Evolutionary conservation across 1,140 invertebrate species (phyloP).

Genomic region (Nasonia giraulti): DNA sequence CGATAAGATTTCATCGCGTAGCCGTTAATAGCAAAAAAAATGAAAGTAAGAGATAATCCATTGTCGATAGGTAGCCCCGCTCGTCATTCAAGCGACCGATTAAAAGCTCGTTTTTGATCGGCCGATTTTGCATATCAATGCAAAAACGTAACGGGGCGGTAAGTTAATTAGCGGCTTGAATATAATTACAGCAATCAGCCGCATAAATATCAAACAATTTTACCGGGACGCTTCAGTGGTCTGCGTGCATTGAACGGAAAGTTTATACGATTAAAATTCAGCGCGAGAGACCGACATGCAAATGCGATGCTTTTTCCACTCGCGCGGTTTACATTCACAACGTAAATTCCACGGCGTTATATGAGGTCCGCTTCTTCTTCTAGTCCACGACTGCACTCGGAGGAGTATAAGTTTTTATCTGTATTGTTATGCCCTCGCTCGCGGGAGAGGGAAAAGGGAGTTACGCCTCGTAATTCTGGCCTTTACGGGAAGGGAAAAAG

Average conservation of each 20-base stretch:
- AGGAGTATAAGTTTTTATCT: conserved; percentile 38
- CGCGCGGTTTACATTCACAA: conserved; percentile 47
- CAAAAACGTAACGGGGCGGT: neutral
- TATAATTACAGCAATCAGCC: neutral
- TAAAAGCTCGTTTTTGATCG: conserved; percentile 3
- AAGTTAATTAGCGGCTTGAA: neutral
- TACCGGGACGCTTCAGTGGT: neutral
- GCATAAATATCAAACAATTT: conserved; percentile 12
- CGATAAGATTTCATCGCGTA: neutral
- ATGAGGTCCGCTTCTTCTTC: conserved; percentile 20
- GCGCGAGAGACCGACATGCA: conserved; percentile 60
- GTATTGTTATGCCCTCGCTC: conserved; percentile 11
- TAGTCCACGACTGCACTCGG: neutral
- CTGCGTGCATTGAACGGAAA: neutral
- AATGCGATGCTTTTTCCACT: conserved; percentile 62
- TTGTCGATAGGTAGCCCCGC: neutral
- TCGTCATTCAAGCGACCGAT: neutral
- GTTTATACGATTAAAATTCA: conserved; percentile 63
- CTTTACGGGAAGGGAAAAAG: conserved; percentile 29
- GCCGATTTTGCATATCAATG: neutral
- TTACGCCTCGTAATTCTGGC: conserved; percentile 3
- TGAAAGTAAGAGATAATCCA: neutral
- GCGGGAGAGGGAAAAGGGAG: too few relatives aligned
- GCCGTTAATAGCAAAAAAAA: neutral
- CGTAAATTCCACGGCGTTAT: conserved; percentile 19